Evolutionary conservation across 2,888 invertebrate genomes (phyloP).

Genomic region (Callyntrura sp.): DNA sequence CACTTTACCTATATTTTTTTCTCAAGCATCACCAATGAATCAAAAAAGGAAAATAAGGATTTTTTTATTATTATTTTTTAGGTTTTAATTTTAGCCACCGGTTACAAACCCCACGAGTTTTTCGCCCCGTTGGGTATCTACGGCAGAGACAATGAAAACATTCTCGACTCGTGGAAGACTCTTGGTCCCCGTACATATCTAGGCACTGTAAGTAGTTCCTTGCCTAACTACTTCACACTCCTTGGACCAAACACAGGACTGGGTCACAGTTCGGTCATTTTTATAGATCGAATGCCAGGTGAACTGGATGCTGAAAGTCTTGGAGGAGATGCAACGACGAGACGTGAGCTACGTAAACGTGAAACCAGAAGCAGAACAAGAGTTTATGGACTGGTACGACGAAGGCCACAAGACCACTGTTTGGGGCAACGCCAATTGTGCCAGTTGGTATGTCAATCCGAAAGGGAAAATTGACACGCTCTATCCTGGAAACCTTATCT

Average conservation of each 20-base stretch:
- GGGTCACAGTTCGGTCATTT: slow-evolving; percentile 73
- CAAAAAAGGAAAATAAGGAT: no score
- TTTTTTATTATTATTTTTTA: no score
- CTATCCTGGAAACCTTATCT: slow-evolving; percentile 63
- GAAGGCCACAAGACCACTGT: slow-evolving; percentile 63
- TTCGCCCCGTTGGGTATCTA: slow-evolving; percentile 79
- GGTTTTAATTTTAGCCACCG: slow-evolving; percentile 81
- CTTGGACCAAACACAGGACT: slow-evolving; percentile 79
- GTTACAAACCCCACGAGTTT: slow-evolving; percentile 80
- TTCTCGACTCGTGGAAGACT: slow-evolving; percentile 71
- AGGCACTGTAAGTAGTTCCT: slow-evolving; percentile 68
- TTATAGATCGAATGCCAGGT: slow-evolving; percentile 79
- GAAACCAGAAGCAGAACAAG: slow-evolving; percentile 49
- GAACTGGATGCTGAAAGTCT: slow-evolving; percentile 62
- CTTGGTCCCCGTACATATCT: slow-evolving; percentile 73
- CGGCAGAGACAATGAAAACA: slow-evolving; percentile 68
- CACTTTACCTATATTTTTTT: no score
- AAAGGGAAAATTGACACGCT: slow-evolving; percentile 67
- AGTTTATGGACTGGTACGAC: slow-evolving; percentile 67
- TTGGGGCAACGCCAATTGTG: slow-evolving; percentile 72
- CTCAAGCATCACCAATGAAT: no score
- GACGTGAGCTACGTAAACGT: slow-evolving; percentile 53
- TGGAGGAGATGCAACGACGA: slow-evolving; percentile 63
- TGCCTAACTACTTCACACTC: slow-evolving; percentile 79
- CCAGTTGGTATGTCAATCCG: slow-evolving; percentile 74